A percentile compares a stretch with the other conserved stretches of the same genome.
Evolutionary conservation across 2,797 vertebrate genomes (phyloP).

Genomic region (Orestias chungarensis): DNA sequence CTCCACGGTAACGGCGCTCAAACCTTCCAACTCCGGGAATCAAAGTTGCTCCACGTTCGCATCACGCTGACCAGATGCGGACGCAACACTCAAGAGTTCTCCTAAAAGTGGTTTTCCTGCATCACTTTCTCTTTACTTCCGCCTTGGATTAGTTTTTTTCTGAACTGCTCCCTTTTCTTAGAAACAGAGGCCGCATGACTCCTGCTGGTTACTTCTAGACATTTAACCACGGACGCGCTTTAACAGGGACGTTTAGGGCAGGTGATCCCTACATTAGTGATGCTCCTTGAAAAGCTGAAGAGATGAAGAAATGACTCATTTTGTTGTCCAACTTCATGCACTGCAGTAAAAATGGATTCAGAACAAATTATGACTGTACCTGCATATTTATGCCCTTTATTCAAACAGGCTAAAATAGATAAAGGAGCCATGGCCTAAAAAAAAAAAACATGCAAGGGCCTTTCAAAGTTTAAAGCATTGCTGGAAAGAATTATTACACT

Average conservation of each 20-base stretch:
- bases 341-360: not conserved
- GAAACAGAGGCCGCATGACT: constrained; percentile 68
- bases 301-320: not conserved
- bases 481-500: not conserved
- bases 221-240: constrained; percentile 17
- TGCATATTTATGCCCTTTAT: not conserved
- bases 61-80: constrained; percentile 44
- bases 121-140: constrained; percentile 67
- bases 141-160: constrained; percentile 42
- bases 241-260: not conserved
- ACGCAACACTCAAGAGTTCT: constrained; percentile 20
- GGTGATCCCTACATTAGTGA: not conserved
- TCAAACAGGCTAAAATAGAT: not conserved
- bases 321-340: not conserved
- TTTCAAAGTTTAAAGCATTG: not conserved
- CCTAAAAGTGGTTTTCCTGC: constrained; percentile 52
- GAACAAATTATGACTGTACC: not conserved
- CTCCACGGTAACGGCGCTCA: constrained; percentile 16
- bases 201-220: constrained; percentile 74
- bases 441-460: not conserved
- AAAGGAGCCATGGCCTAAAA: not conserved
- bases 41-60: constrained; percentile 6
- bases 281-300: not conserved
- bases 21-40: constrained; percentile 4
- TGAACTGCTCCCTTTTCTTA: constrained; percentile 16